Base-by-base conservation (phyloP, 2,888 invertebrate genomes). In the Leucophora obtusa region DNA sequence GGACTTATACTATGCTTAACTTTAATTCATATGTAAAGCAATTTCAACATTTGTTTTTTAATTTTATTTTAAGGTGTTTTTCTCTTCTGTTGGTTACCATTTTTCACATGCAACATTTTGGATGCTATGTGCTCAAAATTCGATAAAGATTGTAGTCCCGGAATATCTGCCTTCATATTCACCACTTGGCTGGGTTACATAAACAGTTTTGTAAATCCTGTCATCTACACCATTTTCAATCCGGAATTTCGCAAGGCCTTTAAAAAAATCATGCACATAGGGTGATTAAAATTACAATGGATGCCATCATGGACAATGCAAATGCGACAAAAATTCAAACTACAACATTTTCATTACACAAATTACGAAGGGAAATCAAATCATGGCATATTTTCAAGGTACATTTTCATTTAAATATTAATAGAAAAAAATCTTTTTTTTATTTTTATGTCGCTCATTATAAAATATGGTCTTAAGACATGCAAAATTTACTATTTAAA, bases 181-280 rank as follows among this genome's bases (percentile, higher is more conserved):
- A 97, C 98, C 83, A 98, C 98, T 33, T 99, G 99, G 99, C 93
- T 99, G 76, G 99, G 99, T 65, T 99, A 99, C 73, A 97, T 99
- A 93, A 99, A 97, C 91, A 96, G 96, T 86, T 96, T 96, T 89
- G 95, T 96, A 80, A 97, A 97, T 91, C 97, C 97, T 10, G 95
- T 97, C 84, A 97, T 97, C 87, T 97, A 98, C 90, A 97, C 97
- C 79, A 97, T 97, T 88, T 96, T 97, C 91, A 98, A 98, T 92
- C 97, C 97, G 0, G 99, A 99, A 90, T 99, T 99, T 92, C 93
- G 99, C 84, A 98, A 98, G 92, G 99, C 99, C 69, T 99, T 99
- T 92, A 96, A 97, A 88, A 97, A 97, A 91, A 93, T 98, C 84
- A 94, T 98, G 91, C 93, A 93, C 81, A 92, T 95, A 86, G 94